Evolutionary conservation across 1,140 invertebrate species (phyloP).

Genomic region (Hyles euphorbiae): DNA sequence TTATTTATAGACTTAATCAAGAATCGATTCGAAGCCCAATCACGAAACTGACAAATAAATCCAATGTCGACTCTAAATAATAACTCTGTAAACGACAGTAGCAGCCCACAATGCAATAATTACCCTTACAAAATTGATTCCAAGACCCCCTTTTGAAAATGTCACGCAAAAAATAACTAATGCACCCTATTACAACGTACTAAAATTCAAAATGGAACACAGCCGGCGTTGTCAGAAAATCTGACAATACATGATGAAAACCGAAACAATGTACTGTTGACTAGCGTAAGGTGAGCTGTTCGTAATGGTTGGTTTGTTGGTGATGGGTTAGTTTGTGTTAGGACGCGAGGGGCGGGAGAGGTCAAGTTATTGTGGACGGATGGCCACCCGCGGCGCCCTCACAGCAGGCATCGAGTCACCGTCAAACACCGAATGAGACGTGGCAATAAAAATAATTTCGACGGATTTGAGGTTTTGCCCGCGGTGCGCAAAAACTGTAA

Average conservation of each 20-base stretch:
- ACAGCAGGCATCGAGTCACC: neutral
- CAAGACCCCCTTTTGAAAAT: no score
- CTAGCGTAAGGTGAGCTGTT: conserved; percentile 9
- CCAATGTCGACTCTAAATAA: no score
- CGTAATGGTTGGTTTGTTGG: neutral
- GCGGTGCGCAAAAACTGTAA: no score
- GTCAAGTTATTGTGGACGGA: conserved; percentile 4
- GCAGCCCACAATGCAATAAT: no score
- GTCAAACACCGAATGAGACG: conserved; percentile 1
- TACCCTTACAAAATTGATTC: no score
- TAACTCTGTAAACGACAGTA: no score
- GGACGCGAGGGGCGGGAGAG: neutral
- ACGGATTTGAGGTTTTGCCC: neutral
- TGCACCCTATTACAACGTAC: neutral
- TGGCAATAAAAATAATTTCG: conserved; percentile 1
- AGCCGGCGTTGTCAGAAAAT: conserved; percentile 2
- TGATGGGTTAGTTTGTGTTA: neutral
- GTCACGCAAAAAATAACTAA: neutral
- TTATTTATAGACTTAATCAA: no score
- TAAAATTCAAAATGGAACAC: neutral
- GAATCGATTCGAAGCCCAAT: no score
- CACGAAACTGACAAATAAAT: no score
- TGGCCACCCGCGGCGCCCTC: conserved; percentile 11
- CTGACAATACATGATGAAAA: conserved; percentile 15
- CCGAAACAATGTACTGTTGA: conserved; percentile 10